Conservation (phyloP, 2,113 vertebrate species). For the Bothrops jararaca region DNA sequence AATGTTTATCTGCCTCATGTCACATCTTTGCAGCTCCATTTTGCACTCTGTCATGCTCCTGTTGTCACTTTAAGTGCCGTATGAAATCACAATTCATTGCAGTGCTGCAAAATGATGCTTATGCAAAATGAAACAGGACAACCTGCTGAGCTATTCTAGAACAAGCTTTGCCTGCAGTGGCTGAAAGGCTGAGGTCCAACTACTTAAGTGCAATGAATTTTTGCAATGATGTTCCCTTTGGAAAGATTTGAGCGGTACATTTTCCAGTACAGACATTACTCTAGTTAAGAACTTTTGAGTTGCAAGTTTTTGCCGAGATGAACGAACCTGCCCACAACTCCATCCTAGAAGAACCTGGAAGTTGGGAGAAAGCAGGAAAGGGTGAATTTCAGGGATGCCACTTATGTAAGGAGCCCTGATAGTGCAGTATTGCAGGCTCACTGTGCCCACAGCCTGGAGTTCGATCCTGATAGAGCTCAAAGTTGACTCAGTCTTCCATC, state of each 20-base stretch:
- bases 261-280: neutral
- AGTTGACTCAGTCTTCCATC: neutral
- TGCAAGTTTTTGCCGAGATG: neutral
- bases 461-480: neutral
- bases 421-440: neutral
- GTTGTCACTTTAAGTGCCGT: slow-evolving; percentile 48
- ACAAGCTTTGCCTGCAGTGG: neutral
- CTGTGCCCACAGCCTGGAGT: neutral
- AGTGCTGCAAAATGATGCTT: slow-evolving; percentile 44
- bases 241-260: neutral
- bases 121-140: slow-evolving; percentile 39
- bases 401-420: neutral
- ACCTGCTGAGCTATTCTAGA: slow-evolving; percentile 4
- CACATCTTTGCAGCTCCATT: slow-evolving; percentile 49
- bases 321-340: neutral
- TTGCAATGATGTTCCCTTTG: neutral
- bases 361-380: neutral
- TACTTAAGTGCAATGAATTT: neutral
- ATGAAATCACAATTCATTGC: slow-evolving; percentile 60
- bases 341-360: neutral
- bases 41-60: slow-evolving; percentile 48
- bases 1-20: slow-evolving; percentile 50
- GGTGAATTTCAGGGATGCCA: neutral
- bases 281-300: neutral
- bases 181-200: neutral